Evolutionary conservation across 2,113 vertebrate genomes (phyloP).

Genomic region (Lophochroa leadbeateri): DNA sequence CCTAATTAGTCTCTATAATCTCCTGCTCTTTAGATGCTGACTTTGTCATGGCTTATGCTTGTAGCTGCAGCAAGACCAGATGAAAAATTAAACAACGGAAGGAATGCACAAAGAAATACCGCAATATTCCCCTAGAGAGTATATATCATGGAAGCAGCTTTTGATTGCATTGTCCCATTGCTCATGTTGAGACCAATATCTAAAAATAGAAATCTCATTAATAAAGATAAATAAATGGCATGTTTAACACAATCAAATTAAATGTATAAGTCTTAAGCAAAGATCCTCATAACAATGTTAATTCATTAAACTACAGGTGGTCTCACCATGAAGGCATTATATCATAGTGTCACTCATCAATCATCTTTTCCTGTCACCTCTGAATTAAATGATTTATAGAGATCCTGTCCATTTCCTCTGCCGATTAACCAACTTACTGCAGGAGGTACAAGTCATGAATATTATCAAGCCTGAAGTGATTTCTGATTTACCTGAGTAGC

Average conservation of each 20-base stretch:
- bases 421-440: neutral
- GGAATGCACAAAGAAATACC: neutral
- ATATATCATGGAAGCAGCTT: neutral
- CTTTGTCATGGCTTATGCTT: neutral
- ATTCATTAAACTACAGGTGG: constrained; percentile 28
- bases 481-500: neutral
- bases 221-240: constrained; percentile 29
- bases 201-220: constrained; percentile 59
- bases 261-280: constrained; percentile 14
- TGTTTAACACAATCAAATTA: constrained; percentile 25
- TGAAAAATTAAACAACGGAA: neutral
- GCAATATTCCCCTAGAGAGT: neutral
- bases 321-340: neutral
- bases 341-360: constrained; percentile 12
- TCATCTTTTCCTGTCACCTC: constrained; percentile 45
- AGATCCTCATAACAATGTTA: constrained; percentile 16
- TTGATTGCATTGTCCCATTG: neutral
- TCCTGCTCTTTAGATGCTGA: neutral
- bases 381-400: constrained; percentile 34
- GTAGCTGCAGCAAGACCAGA: neutral
- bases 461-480: neutral
- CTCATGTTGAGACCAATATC: neutral
- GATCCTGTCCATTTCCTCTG: constrained; percentile 42
- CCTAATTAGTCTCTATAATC: neutral
- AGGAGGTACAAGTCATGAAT: neutral